phyloP scores from a whole-genome alignment of 2,113 vertebrate species.

The Anhinga anhinga region DNA sequence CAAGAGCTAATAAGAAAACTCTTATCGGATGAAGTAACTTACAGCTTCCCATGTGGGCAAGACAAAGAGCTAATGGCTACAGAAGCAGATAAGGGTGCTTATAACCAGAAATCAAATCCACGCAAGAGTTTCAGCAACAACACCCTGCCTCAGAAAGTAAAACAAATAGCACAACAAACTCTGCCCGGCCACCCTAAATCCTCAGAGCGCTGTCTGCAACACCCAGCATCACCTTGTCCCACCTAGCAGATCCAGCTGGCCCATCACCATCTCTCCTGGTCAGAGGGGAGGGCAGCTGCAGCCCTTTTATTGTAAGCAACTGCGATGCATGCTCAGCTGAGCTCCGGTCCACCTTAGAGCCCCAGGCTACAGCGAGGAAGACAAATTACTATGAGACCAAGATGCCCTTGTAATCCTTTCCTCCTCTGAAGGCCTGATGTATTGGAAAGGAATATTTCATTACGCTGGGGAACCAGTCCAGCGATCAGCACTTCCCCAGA shows the following conservation, averaged over 20 bases:
- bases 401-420: not conserved
- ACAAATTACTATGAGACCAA: not conserved
- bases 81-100: conserved; percentile 7
- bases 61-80: conserved; percentile 26
- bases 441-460: not conserved
- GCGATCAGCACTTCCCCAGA: not conserved
- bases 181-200: not conserved
- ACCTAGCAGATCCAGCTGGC: not conserved
- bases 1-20: conserved; percentile 15
- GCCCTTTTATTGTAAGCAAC: not conserved
- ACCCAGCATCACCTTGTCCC: not conserved
- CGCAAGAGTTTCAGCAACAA: not conserved
- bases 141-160: not conserved
- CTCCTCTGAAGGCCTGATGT: not conserved
- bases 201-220: not conserved
- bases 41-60: not conserved
- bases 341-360: not conserved
- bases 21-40: not conserved
- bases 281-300: not conserved
- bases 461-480: not conserved
- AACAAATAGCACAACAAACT: not conserved
- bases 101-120: conserved; percentile 37
- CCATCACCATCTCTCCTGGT: not conserved
- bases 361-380: not conserved
- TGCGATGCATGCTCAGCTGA: not conserved